These are phyloP conservation scores for Leuciscus waleckii DNA, from an alignment of 2,797 vertebrate genomes.

Conservation along the genomic window DNA sequence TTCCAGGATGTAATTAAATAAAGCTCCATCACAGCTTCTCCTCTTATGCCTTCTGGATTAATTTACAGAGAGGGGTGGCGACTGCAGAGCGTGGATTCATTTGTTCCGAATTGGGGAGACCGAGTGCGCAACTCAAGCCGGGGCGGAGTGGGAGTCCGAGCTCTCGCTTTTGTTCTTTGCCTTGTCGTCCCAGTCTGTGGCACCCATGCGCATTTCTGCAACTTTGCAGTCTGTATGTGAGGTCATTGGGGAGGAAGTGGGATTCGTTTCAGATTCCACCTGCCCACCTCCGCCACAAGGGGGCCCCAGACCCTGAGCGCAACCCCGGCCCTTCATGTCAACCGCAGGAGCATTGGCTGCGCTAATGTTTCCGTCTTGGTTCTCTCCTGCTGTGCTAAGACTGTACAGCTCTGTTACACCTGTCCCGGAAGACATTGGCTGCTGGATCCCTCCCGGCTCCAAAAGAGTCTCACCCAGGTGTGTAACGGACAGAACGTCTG, in stretches of 20 bases:
- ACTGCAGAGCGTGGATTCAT: constrained; percentile 47
- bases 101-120: constrained; percentile 31
- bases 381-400: constrained; percentile 52
- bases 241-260: not conserved
- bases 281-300: constrained; percentile 54
- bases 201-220: constrained; percentile 51
- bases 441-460: constrained; percentile 61
- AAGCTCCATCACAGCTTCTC: constrained; percentile 36
- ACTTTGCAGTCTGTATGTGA: constrained; percentile 67
- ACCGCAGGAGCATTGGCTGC: constrained; percentile 58
- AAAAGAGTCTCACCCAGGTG: constrained; percentile 67
- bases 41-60: constrained; percentile 49
- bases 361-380: constrained; percentile 21
- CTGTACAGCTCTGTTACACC: constrained; percentile 66
- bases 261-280: constrained; percentile 13
- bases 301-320: constrained; percentile 44
- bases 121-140: constrained; percentile 65
- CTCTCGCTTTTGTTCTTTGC: constrained; percentile 47
- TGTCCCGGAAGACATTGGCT: constrained; percentile 49
- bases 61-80: constrained; percentile 56
- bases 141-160: constrained; percentile 52
- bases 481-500: constrained; percentile 81
- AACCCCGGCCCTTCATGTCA: constrained; percentile 65
- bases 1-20: constrained; percentile 38
- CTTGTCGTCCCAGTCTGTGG: constrained; percentile 65